Conservation (phyloP, 2,888 invertebrate genomes). For the Cepaea hortensis region DNA sequence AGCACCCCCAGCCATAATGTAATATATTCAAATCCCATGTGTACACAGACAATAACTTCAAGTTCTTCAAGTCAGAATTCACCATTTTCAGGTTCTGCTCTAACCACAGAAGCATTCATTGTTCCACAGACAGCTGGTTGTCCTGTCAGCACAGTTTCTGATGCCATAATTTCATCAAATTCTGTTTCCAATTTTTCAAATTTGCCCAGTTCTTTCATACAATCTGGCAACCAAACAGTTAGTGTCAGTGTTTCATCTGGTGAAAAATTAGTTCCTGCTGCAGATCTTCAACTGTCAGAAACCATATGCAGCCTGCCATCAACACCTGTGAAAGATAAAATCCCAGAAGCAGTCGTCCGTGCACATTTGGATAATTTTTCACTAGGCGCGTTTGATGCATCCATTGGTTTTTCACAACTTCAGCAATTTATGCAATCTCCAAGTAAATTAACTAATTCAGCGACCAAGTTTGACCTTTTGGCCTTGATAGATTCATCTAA, state of each 20-base stretch:
- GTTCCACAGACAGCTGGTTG: neutral
- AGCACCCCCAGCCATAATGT: neutral
- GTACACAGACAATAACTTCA: neutral
- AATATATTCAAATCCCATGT: neutral
- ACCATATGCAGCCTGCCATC: neutral
- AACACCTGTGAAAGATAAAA: constrained; percentile 2
- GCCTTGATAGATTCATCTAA: constrained; percentile 38
- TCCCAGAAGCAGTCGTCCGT: constrained; percentile 3
- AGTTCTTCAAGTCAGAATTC: neutral
- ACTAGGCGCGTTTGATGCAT: constrained; percentile 34
- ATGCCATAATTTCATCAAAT: neutral
- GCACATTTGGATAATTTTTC: constrained; percentile 41
- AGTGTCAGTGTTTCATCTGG: neutral
- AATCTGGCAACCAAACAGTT: neutral
- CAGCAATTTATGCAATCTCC: constrained; percentile 37
- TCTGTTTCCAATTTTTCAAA: neutral
- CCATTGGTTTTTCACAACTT: constrained; percentile 7
- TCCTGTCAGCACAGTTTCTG: neutral
- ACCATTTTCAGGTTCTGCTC: neutral
- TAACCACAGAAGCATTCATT: neutral
- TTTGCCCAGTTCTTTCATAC: neutral
- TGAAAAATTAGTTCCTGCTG: neutral
- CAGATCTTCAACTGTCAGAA: neutral
- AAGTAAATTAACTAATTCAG: constrained; percentile 24
- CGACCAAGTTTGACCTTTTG: constrained; percentile 35